Evolutionary conservation across 2,797 vertebrate species (phyloP).

Genomic region (Pangasius larnaudii): DNA sequence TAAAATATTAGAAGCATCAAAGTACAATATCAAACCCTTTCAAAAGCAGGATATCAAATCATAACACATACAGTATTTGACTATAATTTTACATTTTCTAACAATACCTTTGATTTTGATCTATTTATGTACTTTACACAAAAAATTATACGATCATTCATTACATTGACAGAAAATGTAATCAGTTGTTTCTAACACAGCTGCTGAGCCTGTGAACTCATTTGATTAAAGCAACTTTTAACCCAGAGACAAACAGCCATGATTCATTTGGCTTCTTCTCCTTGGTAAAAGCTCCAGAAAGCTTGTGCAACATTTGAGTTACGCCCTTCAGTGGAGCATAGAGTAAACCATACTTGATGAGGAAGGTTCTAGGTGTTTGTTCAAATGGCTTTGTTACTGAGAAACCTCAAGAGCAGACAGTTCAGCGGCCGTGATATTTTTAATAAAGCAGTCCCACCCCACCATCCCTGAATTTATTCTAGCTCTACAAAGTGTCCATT

Average conservation of each 20-base stretch:
- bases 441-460: background rate
- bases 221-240: constrained; percentile 15
- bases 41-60: background rate
- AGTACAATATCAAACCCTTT: background rate
- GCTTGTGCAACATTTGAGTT: background rate
- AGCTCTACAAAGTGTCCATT: background rate
- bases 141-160: background rate
- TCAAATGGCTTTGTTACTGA: constrained; percentile 7
- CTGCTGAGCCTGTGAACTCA: background rate
- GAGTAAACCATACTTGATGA: background rate
- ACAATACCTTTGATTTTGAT: background rate
- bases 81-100: background rate
- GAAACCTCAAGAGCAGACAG: background rate
- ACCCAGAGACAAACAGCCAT: constrained; percentile 4
- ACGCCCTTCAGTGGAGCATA: constrained; percentile 6
- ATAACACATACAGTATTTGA: background rate
- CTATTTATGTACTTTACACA: too few species aligned
- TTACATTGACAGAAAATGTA: constrained; percentile 7
- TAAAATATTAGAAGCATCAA: background rate
- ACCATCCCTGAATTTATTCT: background rate
- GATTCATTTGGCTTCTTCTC: constrained; percentile 13
- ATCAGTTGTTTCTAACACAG: background rate
- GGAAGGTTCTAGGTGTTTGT: constrained; percentile 23
- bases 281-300: constrained; percentile 3
- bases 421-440: background rate